A percentile compares a stretch with the other conserved stretches of the same genome.
phyloP scores from a whole-genome alignment of 2,888 invertebrate species.

The Notodonta dromedarius region DNA sequence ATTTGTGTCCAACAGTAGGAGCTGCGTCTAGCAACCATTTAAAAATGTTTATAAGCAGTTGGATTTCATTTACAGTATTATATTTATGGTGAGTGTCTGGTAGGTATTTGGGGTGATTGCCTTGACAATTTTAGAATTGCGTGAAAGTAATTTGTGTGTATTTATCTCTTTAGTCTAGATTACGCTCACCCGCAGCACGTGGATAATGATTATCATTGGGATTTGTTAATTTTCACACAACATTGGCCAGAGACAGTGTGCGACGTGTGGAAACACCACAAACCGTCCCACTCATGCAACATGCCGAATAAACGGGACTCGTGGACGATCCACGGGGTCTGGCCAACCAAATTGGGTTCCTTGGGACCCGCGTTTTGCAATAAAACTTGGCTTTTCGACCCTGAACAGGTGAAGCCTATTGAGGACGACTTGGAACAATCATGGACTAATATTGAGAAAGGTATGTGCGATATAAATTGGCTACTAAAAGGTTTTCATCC shows the following conservation, averaged over 20 bases:
- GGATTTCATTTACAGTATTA: slow-evolving; percentile 24
- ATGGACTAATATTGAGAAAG: slow-evolving; percentile 90
- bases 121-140: not conserved
- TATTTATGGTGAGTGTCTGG: slow-evolving; percentile 27
- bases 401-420: slow-evolving; percentile 84
- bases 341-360: slow-evolving; percentile 89
- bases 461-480: slow-evolving; percentile 28
- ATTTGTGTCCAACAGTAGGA: not conserved
- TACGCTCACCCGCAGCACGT: slow-evolving; percentile 23
- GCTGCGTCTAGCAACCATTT: not conserved
- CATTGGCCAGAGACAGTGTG: slow-evolving; percentile 75
- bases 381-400: slow-evolving; percentile 86
- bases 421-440: slow-evolving; percentile 80
- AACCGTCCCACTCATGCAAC: slow-evolving; percentile 83
- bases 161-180: slow-evolving; percentile 33
- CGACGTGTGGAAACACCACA: slow-evolving; percentile 86
- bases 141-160: slow-evolving; percentile 10
- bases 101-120: not conserved
- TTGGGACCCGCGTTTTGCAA: slow-evolving; percentile 90
- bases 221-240: slow-evolving; percentile 88
- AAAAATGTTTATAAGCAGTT: slow-evolving; percentile 22
- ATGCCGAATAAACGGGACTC: slow-evolving; percentile 84
- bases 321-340: slow-evolving; percentile 93
- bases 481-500: too few species aligned
- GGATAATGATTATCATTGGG: slow-evolving; percentile 81